Evolutionary conservation across 2,888 invertebrate genomes (phyloP), one percentile per base, ranked within the genome.

Genomic region (Molorchus minor): DNA sequence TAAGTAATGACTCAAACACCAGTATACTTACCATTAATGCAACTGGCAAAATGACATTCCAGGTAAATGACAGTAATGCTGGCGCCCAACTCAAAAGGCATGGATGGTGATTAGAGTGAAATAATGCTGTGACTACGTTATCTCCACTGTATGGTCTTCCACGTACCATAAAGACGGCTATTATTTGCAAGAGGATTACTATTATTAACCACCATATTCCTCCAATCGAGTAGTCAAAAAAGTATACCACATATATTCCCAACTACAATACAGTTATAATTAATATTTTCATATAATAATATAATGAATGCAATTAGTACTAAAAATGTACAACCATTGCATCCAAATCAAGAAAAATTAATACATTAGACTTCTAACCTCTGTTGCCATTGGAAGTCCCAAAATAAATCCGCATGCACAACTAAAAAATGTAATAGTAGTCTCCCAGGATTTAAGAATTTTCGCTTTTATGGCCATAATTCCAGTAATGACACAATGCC

Each of bases 401-500:
- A 93, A 79, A 5, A 93, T 84, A 58, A 94, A 87, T 4, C 92
- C 94, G 58, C 91, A 87, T 0, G 92, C 88, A 71, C 94, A 95
- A 71, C 92, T 89, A 71, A 92, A 87, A 77, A 93, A 92, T 0
- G 92, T 92, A 60, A 93, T 90, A 3, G 90, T 90, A 0, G 91
- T 91, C 80, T 92, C 91, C 91, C 92, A 92, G 0, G 88, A 84
- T 69, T 87, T 86, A 66, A 94, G 79, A 62, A 86, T 84, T 75
- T 86, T 84, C n/a, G 88, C 82, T 80, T 91, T 88, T 77, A 94
- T 85, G 35, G 93, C 85, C 86, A 94, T 87, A 47, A 95, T 85
- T 1, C 93, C 93, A 15, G 92, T 90, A 61, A 94, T 91, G 51
- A 95, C 92, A 74, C 93, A 93, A 76, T 94, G 93, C 95, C 95